phyloP scores from a whole-genome alignment of 2,797 vertebrate genomes.

The Myotis pilosus region DNA sequence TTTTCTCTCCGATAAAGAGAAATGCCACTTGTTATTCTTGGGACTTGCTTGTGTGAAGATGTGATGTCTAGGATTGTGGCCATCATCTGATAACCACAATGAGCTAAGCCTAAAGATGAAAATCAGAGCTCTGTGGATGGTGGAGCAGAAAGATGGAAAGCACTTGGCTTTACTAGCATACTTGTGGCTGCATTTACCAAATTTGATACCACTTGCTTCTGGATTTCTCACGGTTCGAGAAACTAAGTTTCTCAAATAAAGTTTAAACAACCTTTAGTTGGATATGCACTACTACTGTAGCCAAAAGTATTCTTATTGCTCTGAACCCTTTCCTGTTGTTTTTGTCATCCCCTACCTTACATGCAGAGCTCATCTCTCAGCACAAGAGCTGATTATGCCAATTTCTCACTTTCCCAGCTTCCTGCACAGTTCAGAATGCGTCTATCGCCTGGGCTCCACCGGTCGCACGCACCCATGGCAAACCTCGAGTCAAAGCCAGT shows the following conservation, averaged over 20 bases:
- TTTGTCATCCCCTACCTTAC: background rate
- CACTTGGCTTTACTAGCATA: background rate
- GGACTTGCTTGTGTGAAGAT: background rate
- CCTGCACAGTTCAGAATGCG: background rate
- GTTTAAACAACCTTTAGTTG: background rate
- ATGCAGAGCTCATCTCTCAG: background rate
- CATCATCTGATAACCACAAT: background rate
- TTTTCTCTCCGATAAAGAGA: background rate
- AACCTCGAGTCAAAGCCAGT: background rate
- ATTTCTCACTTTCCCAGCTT: background rate
- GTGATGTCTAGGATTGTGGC: background rate
- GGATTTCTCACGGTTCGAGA: background rate
- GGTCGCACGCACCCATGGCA: rapidly evolving
- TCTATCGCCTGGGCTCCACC: background rate
- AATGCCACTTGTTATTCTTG: background rate
- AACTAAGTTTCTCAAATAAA: background rate
- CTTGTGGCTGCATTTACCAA: background rate
- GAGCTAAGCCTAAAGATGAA: background rate
- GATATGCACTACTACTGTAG: background rate
- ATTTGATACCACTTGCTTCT: background rate
- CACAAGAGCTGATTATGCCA: background rate
- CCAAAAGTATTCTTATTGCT: background rate
- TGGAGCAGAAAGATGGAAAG: background rate
- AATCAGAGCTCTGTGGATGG: background rate
- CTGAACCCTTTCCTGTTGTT: background rate